Conservation (phyloP, 1,140 invertebrate species). For the Anagrus nilaparvatae region DNA sequence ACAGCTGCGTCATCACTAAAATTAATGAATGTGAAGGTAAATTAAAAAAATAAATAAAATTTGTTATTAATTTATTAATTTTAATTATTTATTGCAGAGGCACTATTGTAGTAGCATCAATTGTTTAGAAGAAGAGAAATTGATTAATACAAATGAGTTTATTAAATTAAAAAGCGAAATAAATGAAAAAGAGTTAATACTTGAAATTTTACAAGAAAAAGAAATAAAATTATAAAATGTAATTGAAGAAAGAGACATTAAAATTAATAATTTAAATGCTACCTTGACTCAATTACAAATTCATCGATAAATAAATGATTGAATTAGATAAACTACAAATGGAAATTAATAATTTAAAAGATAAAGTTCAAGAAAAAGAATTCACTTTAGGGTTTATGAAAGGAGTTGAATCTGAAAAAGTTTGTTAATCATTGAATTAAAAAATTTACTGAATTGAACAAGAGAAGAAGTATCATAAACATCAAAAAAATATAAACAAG, state of each 20-base stretch:
- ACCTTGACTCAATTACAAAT: too few species aligned
- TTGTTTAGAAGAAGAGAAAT: too few species aligned
- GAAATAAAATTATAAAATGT: too few species aligned
- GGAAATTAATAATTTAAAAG: slow-evolving; percentile 15
- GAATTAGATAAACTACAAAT: slow-evolving; percentile 5
- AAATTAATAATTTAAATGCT: too few species aligned
- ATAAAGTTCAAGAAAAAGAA: slow-evolving; percentile 17
- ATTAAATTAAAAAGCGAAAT: too few species aligned
- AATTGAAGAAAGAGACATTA: too few species aligned
- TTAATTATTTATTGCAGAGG: slow-evolving; percentile 43
- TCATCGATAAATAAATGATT: too few species aligned
- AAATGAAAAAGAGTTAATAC: too few species aligned
- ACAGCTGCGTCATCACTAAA: slow-evolving; percentile 21
- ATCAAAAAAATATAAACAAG: too few species aligned
- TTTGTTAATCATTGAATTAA: slow-evolving; percentile 20
- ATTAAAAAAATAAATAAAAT: neutral
- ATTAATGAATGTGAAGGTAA: slow-evolving; percentile 50
- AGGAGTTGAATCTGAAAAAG: slow-evolving; percentile 19
- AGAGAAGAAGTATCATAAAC: slow-evolving; percentile 28
- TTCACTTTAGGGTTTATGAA: slow-evolving; percentile 16
- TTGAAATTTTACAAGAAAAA: too few species aligned
- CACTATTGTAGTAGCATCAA: too few species aligned
- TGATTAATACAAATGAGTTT: too few species aligned
- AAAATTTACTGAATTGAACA: slow-evolving; percentile 25
- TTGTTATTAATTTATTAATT: neutral